Evolutionary conservation across 2,113 vertebrate genomes (phyloP), one percentile per base, ranked within the genome.

Genomic region (Anguilla rostrata): DNA sequence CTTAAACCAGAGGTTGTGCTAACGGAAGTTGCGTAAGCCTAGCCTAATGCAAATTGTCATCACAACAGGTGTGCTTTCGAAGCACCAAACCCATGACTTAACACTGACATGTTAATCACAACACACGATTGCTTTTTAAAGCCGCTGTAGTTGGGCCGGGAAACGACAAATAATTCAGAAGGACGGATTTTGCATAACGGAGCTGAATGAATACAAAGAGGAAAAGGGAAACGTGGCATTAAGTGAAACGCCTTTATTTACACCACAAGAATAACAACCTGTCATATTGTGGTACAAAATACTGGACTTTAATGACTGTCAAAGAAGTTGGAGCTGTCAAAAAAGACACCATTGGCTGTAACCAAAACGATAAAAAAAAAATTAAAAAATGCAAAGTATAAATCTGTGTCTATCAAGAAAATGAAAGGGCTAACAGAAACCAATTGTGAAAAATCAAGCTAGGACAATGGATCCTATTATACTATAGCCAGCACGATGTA

Each of bases 241-340:
- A 86, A 86, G 82, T 87, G 43, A 83, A 84, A 82, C 18, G 66
- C 39, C 75, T 87, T 96, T 96, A 96, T 96, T 96, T 96, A 97
- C 95, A 96, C 94, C 96, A 96, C 95, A 94, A 95, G 94, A 96
- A 95, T 94, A 94, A 95, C 96, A 96, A 91, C 94, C 90, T 94
- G 93, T 92, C 94, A 93, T 92, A 94, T 93, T 92, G 94, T 94
- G 94, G 94, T 94, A 96, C 95, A 95, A 92, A 93, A 95, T 93
- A 94, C 95, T 95, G 94, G 94, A 94, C 93, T 95, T 93, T 95
- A 93, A 94, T 91, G 93, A 94, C 93, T 93, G 92, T 95, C 93
- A 92, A 71, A 92, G 91, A 94, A 87, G 88, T 75, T 11, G 90
- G 93, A 94, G 93, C 94, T 89, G 89, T 91, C 91, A 91, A 93